Conservation (phyloP, 2,888 invertebrate genomes). For the Heterodera filipjevi region DNA sequence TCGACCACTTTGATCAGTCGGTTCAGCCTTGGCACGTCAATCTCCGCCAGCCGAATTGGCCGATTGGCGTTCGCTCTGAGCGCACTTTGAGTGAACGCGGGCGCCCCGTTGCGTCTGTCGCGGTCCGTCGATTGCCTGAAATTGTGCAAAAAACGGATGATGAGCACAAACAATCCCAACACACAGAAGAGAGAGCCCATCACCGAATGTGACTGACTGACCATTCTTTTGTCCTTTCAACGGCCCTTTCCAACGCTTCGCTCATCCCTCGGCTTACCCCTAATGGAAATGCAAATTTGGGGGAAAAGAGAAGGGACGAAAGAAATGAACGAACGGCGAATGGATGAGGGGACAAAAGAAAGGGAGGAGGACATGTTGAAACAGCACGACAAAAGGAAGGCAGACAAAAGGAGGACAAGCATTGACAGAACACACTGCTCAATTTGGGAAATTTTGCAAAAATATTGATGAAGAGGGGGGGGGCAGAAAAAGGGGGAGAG, state of each 20-base stretch:
- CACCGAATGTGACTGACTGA: not conserved
- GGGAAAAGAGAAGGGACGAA: not conserved
- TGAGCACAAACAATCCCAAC: not conserved
- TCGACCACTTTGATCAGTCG: slow-evolving; percentile 54
- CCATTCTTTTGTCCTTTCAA: slow-evolving; percentile 44
- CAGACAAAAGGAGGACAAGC: too few species aligned
- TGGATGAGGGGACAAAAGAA: not conserved
- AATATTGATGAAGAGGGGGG: not conserved
- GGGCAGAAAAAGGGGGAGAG: too few species aligned
- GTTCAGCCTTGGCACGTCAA: slow-evolving; percentile 57
- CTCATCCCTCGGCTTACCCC: slow-evolving; percentile 32
- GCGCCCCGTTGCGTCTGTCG: not conserved
- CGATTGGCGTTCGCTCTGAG: slow-evolving; percentile 32
- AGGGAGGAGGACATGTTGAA: too few species aligned
- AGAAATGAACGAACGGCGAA: not conserved
- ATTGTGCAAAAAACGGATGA: not conserved
- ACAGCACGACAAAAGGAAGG: too few species aligned
- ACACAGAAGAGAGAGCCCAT: not conserved
- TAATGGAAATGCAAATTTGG: not conserved
- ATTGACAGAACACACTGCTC: too few species aligned
- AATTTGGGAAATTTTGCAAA: too few species aligned
- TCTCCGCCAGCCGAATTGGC: slow-evolving; percentile 46
- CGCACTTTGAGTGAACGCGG: slow-evolving; percentile 20
- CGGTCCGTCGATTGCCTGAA: slow-evolving; percentile 36
- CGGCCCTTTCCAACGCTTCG: slow-evolving; percentile 41